Evolutionary conservation across 35 echinoderm and acorn worm species (phyloP), one percentile per base, ranked within the genome.

Genomic region (Ptychodera flava): DNA sequence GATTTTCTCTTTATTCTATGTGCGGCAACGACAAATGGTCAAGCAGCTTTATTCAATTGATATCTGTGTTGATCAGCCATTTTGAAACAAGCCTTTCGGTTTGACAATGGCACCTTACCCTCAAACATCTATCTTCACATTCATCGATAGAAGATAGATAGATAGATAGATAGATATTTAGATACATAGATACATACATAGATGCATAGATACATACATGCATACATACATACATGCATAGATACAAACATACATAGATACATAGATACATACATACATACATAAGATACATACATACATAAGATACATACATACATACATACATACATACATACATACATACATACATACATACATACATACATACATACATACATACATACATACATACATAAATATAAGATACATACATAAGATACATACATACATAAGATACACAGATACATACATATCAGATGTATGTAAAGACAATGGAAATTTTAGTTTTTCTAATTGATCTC

Each of bases 331-430:
- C 45, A 64, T 12, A 64, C 45, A 64, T 64, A 64, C 45, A 64
- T 22, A 64, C 45, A 64, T 22, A 64, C 45, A 64, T 64, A 64
- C 45, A 64, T 64, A 64, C 45, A 64, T 22, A 64, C 45, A 64
- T 64, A 64, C 45, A 64, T 64, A 64, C 45, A 64, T 64, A 64
- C 45, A 64, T 64, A 64, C 45, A 64, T 64, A 64, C 45, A 64
- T 64, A 64, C 45, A 64, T 64, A 64, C 45, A 64, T 64, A 64
- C 45, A 64, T 64, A 64, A 6, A 64, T 64, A 64, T 22, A 64
- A 64, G 6, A 64, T 64, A 64, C 45, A 64, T 64, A 64, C 45
- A 64, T 64, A 64, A 64, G 6, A 64, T 64, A 64, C 45, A 64
- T 64, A 64, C 45, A 64, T 64, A 64, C 45, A 64, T 64, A 64